Base-by-base conservation (phyloP, 2,888 invertebrate genomes). In the Diaperis boleti region DNA sequence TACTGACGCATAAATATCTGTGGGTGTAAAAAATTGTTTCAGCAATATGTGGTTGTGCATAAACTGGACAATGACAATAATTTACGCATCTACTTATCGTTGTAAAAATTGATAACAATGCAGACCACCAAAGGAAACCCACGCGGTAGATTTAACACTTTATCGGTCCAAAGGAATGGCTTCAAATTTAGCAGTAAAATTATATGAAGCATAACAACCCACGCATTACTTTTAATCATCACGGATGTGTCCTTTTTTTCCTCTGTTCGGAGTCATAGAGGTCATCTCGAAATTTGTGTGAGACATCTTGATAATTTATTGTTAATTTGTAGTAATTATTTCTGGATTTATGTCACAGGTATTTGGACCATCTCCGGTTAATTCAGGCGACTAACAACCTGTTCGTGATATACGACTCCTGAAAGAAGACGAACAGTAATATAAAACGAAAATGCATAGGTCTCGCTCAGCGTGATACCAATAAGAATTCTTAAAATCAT, bases 281-380 rank as follows among this genome's bases (percentile, higher is more conserved):
- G 52, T 44, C 42, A 20, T 41, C 59, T 37, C 37, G 22, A 59
- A 50, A 47, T 44, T 59, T 13, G 57, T 33, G 42, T 52, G 64
- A 64, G 66, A 68, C 66, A 62, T 37, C 47, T 61, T 37, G 54
- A 69, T 72, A 69, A 72, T 60, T 70, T 71, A 72, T 69, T 66
- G 71, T 69, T 68, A 71, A 71, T 72, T 71, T 71, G 70, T 69
- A 64, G 70, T 71, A 70, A 72, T 72, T 72, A 72, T 72, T 72
- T 72, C 69, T 72, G 72, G 70, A 72, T 72, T 72, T 71, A 72
- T 69, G 72, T 72, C 71, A 66, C 72, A 65, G 71, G 67, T 71
- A 71, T 72, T 72, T 71, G 71, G 72, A 70, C 71, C 71, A 70
- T 70, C 69, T 72, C 67, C 64, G 68, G 68, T 67, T 69, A 64